A percentile compares a stretch with the other conserved stretches of the same genome.
Evolutionary conservation across 2,113 vertebrate genomes (phyloP).

Genomic region (Ciconia boyciana): DNA sequence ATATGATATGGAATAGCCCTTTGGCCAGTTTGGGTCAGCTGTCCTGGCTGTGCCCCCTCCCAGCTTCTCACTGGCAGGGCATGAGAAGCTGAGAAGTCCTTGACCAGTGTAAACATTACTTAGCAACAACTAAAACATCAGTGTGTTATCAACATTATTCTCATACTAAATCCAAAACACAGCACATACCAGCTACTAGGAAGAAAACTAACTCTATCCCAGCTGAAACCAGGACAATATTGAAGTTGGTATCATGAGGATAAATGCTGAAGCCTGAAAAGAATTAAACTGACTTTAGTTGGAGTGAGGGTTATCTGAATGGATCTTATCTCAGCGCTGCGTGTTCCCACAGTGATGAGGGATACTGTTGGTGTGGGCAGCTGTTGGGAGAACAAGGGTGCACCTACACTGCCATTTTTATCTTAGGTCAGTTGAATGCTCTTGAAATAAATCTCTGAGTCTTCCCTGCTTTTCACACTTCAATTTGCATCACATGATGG

Average conservation of each 20-base stretch:
- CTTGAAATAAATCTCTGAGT: background rate
- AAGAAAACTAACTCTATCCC: too few species aligned
- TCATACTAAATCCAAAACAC: too few species aligned
- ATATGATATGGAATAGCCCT: too few species aligned
- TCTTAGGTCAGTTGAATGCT: background rate
- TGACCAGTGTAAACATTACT: too few species aligned
- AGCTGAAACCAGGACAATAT: too few species aligned
- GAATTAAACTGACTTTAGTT: background rate
- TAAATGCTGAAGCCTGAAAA: background rate
- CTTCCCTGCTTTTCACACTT: background rate
- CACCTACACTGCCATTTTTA: background rate
- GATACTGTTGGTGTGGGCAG: background rate
- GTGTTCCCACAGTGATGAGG: background rate
- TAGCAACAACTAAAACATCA: too few species aligned
- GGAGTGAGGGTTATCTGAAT: background rate
- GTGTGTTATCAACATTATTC: too few species aligned
- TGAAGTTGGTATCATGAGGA: background rate
- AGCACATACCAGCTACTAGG: too few species aligned
- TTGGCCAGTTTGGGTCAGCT: too few species aligned
- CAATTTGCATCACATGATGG: accelerated
- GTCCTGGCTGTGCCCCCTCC: too few species aligned
- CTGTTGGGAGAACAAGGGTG: background rate
- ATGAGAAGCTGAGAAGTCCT: too few species aligned
- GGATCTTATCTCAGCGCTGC: accelerated
- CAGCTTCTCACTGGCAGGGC: too few species aligned